phyloP scores from a whole-genome alignment of 2,888 invertebrate species.

The Cephus sareptanus region DNA sequence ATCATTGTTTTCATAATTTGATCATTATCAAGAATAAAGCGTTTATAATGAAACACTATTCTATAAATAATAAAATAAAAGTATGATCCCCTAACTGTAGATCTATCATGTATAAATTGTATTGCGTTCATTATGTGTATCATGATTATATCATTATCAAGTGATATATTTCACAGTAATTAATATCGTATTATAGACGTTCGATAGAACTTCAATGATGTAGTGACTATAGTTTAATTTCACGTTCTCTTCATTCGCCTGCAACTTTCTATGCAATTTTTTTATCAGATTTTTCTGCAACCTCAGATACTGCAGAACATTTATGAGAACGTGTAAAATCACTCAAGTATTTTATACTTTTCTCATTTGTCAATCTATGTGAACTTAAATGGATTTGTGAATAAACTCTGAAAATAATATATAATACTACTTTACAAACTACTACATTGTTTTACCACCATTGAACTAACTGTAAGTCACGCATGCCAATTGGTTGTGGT shows the following conservation, averaged over 20 bases:
- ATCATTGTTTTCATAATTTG: background rate
- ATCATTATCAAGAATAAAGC: background rate
- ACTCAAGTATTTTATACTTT: no score
- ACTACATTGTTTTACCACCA: background rate
- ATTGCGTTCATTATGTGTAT: background rate
- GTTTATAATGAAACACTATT: background rate
- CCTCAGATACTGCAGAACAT: background rate
- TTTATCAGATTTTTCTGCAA: background rate
- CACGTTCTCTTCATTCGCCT: background rate
- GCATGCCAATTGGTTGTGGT: slow-evolving; percentile 1
- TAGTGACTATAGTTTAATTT: background rate
- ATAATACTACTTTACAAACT: background rate
- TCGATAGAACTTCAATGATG: background rate
- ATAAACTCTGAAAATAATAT: no score
- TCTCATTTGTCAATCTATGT: no score
- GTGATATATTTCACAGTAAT: background rate
- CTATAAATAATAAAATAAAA: background rate
- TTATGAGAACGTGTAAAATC: background rate
- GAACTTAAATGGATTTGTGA: no score
- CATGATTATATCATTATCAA: background rate
- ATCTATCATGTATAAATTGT: background rate
- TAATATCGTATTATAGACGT: background rate
- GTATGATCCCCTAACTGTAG: background rate
- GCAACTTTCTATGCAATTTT: background rate
- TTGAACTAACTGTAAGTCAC: background rate